Conservation (phyloP, 2,888 invertebrate genomes). For the Aethes cnicana region DNA sequence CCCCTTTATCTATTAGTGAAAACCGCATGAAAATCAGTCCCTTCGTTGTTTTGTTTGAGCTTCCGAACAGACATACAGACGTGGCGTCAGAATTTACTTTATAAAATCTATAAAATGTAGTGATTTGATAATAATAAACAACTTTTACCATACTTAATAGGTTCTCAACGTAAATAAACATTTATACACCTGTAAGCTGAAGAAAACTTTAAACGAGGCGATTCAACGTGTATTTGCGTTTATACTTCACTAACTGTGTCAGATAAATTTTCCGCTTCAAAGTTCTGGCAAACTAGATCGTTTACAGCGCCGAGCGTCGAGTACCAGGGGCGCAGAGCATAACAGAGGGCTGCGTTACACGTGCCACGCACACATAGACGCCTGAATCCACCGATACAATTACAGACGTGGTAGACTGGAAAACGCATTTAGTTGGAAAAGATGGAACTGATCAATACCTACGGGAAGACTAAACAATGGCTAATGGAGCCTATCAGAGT, state of each 20-base stretch:
- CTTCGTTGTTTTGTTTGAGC: too few species aligned
- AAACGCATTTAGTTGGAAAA: slow-evolving; percentile 68
- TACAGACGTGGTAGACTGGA: slow-evolving; percentile 66
- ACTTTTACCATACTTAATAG: too few species aligned
- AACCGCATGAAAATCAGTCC: too few species aligned
- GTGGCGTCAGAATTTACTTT: too few species aligned
- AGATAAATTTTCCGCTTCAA: slow-evolving; percentile 65
- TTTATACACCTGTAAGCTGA: too few species aligned
- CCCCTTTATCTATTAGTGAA: too few species aligned
- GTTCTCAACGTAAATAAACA: too few species aligned
- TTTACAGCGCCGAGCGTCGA: slow-evolving; percentile 60
- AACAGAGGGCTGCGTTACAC: slow-evolving; percentile 53
- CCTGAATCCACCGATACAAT: slow-evolving; percentile 39
- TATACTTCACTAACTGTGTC: slow-evolving; percentile 52
- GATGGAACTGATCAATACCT: slow-evolving; percentile 59
- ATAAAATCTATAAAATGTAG: too few species aligned
- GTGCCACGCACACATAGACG: slow-evolving; percentile 60
- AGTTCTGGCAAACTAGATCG: slow-evolving; percentile 67
- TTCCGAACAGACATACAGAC: too few species aligned
- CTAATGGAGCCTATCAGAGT: neutral
- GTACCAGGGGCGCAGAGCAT: slow-evolving; percentile 56
- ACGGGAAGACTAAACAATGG: slow-evolving; percentile 31
- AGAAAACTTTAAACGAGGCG: slow-evolving; percentile 19
- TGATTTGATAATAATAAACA: too few species aligned
- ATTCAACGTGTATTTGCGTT: slow-evolving; percentile 36